These are phyloP conservation scores for Acrocyrtus sp. DNA, from an alignment of 2,888 invertebrate species.

Conservation along the genomic window DNA sequence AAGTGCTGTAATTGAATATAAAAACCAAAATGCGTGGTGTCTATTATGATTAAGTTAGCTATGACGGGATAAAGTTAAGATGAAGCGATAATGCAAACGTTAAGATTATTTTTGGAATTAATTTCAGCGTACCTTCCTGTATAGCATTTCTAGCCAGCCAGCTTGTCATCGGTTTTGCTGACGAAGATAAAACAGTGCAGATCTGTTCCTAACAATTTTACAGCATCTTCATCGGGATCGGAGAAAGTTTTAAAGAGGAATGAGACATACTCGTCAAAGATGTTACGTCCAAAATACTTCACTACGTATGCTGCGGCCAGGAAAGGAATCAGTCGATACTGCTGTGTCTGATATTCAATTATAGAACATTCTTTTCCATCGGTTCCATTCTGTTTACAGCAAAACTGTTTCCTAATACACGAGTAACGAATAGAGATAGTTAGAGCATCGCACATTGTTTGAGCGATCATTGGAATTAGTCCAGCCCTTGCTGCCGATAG, in stretches of 20 bases:
- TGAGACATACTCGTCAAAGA: conserved; percentile 59
- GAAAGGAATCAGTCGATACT: conserved; percentile 69
- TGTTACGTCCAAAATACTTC: conserved; percentile 66
- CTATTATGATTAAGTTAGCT: too few species aligned
- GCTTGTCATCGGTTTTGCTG: conserved; percentile 74
- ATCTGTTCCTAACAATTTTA: conserved; percentile 67
- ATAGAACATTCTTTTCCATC: conserved; percentile 51
- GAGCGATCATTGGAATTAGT: conserved; percentile 53
- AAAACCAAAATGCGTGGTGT: too few species aligned
- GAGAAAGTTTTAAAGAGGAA: conserved; percentile 55
- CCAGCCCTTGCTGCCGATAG: conserved; percentile 50
- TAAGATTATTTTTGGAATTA: too few species aligned
- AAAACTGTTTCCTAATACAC: conserved; percentile 67
- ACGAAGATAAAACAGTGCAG: conserved; percentile 70
- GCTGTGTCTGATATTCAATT: conserved; percentile 66
- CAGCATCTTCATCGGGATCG: conserved; percentile 38
- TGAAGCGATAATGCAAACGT: too few species aligned
- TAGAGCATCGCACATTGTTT: conserved; percentile 54
- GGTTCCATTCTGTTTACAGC: too few species aligned
- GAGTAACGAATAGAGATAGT: conserved; percentile 70
- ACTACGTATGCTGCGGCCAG: conserved; percentile 67
- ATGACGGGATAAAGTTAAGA: too few species aligned
- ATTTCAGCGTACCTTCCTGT: conserved; percentile 86
- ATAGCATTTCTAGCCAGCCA: conserved; percentile 90
- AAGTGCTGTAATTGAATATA: too few species aligned